phyloP scores from a whole-genome alignment of 2,113 vertebrate genomes.

The Crypturellus undulatus region DNA sequence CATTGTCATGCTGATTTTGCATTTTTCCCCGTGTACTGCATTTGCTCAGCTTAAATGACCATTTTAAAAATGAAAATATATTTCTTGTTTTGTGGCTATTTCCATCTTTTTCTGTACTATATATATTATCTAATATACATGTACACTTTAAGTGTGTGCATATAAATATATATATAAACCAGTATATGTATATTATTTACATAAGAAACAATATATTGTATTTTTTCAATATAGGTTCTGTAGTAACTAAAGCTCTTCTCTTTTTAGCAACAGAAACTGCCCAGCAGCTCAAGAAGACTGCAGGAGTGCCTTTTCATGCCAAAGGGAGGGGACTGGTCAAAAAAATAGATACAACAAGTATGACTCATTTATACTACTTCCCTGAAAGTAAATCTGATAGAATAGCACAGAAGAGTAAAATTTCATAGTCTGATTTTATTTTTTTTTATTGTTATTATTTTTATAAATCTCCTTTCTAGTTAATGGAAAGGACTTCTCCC shows the following conservation, averaged over 20 bases:
- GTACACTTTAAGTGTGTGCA: no score
- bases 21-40: neutral
- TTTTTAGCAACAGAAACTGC: conserved; percentile 92
- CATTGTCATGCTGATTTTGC: neutral
- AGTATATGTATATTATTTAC: no score
- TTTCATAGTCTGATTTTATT: neutral
- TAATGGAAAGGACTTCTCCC: neutral
- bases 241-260: conserved; percentile 14
- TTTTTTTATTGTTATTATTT: no score
- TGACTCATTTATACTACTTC: conserved; percentile 56
- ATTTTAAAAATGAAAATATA: neutral
- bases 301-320: conserved; percentile 96
- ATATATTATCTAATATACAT: no score
- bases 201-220: neutral
- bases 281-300: conserved; percentile 96
- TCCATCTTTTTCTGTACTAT: neutral
- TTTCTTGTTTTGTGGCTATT: neutral
- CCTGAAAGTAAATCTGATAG: neutral
- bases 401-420: neutral
- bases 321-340: conserved; percentile 98
- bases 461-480: neutral
- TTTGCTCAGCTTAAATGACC: neutral
- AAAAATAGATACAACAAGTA: conserved; percentile 98
- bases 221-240: neutral
- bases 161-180: no score